Conservation (phyloP, 2,888 invertebrate species). For the Mylabris sibirica region DNA sequence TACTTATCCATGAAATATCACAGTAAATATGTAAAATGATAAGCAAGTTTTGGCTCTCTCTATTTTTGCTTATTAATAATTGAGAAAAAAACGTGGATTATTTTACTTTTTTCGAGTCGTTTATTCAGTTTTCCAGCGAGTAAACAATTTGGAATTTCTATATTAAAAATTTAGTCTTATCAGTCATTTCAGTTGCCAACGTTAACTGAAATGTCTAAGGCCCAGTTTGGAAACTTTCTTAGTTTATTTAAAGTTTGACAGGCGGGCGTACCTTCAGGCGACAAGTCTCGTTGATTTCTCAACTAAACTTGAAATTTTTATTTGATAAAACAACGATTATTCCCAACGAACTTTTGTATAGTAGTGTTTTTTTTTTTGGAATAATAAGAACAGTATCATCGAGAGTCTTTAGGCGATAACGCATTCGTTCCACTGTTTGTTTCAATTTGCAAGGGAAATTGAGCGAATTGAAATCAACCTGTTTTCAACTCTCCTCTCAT, state of each 20-base stretch:
- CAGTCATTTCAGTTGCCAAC: neutral
- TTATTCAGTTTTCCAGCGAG: too few species aligned
- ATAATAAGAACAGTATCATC: neutral
- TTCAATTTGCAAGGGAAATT: slow-evolving; percentile 47
- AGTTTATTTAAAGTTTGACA: slow-evolving; percentile 6
- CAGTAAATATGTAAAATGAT: too few species aligned
- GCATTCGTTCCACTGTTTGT: slow-evolving; percentile 35
- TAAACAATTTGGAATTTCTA: too few species aligned
- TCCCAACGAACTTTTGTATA: neutral
- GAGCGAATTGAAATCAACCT: slow-evolving; percentile 42
- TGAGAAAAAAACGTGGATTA: neutral
- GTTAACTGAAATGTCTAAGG: neutral
- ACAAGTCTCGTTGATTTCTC: neutral
- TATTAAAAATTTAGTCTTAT: neutral
- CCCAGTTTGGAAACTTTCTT: neutral
- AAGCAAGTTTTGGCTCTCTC: too few species aligned
- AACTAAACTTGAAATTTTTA: neutral
- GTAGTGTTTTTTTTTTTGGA: too few species aligned
- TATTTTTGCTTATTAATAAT: too few species aligned
- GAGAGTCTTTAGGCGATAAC: neutral
- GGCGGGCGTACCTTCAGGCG: neutral
- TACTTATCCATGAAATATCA: too few species aligned
- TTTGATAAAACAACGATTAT: neutral
- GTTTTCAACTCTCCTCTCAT: neutral
- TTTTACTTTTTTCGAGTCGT: neutral